Evolutionary conservation across 2,113 vertebrate species (phyloP).

Genomic region (Nibea albiflora): DNA sequence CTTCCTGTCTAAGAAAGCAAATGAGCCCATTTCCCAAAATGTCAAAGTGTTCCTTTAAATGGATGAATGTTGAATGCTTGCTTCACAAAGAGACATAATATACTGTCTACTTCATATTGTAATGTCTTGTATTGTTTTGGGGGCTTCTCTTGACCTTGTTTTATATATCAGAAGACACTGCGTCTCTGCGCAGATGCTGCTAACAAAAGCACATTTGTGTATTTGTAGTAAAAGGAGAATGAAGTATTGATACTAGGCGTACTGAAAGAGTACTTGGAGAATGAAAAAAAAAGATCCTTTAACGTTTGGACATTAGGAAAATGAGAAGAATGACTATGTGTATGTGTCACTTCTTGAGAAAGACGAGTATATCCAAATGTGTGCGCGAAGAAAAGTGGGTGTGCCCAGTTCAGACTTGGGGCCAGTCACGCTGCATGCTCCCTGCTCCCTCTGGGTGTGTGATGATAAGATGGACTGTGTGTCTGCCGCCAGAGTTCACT

Average conservation of each 20-base stretch:
- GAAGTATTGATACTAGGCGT: too few species aligned
- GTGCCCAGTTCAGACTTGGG: conserved; percentile 49
- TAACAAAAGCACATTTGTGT: not conserved
- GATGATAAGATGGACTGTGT: conserved; percentile 74
- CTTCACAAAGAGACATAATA: not conserved
- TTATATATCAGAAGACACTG: not conserved
- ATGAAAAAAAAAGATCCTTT: not conserved
- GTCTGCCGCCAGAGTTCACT: conserved; percentile 38
- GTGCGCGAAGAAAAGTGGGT: conserved; percentile 65
- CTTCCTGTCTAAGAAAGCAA: not conserved
- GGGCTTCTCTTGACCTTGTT: conserved; percentile 13
- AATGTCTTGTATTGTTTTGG: not conserved
- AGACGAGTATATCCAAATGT: conserved; percentile 22
- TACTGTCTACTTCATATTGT: not conserved
- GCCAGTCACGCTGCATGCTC: conserved; percentile 45
- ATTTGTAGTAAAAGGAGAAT: too few species aligned
- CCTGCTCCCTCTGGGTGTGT: conserved; percentile 55
- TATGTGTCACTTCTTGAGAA: not conserved
- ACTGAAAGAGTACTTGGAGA: too few species aligned
- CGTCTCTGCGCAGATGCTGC: not conserved
- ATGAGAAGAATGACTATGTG: not conserved
- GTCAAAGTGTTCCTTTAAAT: not conserved
- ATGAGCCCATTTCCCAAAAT: not conserved
- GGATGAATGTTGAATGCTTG: not conserved
- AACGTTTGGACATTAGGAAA: not conserved